phyloP scores from a whole-genome alignment of 2,113 vertebrate species.

The Amphiprion percula region DNA sequence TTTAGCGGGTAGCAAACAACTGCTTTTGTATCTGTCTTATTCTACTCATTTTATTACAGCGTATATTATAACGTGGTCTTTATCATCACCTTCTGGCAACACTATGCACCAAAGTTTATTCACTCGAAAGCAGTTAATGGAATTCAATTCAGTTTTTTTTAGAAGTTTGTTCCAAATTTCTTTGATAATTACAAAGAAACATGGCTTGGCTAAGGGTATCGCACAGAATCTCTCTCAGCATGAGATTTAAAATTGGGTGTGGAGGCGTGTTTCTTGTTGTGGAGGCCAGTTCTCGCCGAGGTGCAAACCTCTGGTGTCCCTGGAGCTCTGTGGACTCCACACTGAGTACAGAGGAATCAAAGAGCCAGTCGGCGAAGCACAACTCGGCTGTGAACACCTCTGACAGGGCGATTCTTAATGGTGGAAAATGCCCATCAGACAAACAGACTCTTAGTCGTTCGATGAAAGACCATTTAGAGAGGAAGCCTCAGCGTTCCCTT shows the following conservation, averaged over 20 bases:
- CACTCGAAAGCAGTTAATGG: too few relatives aligned
- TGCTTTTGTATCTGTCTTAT: too few relatives aligned
- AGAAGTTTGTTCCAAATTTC: too few relatives aligned
- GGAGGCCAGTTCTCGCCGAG: constrained; percentile 14
- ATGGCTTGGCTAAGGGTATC: too few relatives aligned
- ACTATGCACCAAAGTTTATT: too few relatives aligned
- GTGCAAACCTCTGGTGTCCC: constrained; percentile 27
- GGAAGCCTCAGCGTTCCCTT: constrained; percentile 40
- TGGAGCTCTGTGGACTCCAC: neutral
- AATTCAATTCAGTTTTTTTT: too few relatives aligned
- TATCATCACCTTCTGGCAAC: neutral
- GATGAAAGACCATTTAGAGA: constrained; percentile 32
- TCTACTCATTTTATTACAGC: too few relatives aligned
- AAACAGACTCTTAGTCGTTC: constrained; percentile 29
- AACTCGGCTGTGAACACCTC: constrained; percentile 21
- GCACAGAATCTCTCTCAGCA: neutral
- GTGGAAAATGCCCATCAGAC: constrained; percentile 26
- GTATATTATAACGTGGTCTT: too few relatives aligned
- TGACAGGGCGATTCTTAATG: constrained; percentile 38
- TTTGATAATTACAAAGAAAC: too few relatives aligned
- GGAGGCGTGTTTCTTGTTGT: neutral
- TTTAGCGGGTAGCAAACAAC: too few relatives aligned
- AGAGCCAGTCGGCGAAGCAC: constrained; percentile 10
- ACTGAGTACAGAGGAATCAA: constrained; percentile 6
- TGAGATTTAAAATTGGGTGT: constrained; percentile 10